Conservation (phyloP, 2,113 vertebrate genomes). For the Marmota monax region DNA sequence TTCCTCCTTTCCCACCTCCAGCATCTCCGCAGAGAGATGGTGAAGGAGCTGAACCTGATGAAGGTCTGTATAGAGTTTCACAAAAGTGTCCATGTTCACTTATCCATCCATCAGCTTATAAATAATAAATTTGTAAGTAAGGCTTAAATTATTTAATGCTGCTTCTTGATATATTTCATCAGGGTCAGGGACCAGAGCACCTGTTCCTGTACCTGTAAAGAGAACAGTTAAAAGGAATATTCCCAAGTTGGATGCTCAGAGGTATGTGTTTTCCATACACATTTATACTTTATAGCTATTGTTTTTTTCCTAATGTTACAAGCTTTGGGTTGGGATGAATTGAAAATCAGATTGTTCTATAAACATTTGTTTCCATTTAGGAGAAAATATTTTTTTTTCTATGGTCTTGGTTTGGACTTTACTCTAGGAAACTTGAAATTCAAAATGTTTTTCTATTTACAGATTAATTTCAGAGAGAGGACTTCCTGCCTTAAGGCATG, state of each 20-base stretch:
- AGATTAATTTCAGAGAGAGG: constrained; percentile 95
- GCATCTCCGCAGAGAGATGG: constrained; percentile 88
- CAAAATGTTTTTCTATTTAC: constrained; percentile 64
- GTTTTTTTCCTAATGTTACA: not conserved
- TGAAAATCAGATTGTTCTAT: constrained; percentile 21
- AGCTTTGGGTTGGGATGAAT: not conserved
- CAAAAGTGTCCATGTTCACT: not conserved
- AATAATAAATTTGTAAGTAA: not conserved
- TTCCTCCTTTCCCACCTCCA: constrained; percentile 94
- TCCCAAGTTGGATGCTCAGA: constrained; percentile 95
- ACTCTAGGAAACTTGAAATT: constrained; percentile 41
- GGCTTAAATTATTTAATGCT: constrained; percentile 30
- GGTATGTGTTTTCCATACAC: constrained; percentile 82
- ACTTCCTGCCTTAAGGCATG: constrained; percentile 93
- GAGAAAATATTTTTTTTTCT: constrained; percentile 9
- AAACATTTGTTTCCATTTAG: not conserved
- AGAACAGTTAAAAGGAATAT: constrained; percentile 91
- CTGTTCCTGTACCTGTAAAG: constrained; percentile 88
- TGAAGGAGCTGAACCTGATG: constrained; percentile 84
- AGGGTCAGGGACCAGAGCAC: constrained; percentile 86
- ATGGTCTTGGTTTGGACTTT: constrained; percentile 24
- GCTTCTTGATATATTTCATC: constrained; percentile 61
- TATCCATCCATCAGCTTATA: not conserved
- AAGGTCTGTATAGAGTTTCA: constrained; percentile 82
- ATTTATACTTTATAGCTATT: not conserved